phyloP scores from a whole-genome alignment of 2,888 invertebrate genomes.

The Sturmia bella region DNA sequence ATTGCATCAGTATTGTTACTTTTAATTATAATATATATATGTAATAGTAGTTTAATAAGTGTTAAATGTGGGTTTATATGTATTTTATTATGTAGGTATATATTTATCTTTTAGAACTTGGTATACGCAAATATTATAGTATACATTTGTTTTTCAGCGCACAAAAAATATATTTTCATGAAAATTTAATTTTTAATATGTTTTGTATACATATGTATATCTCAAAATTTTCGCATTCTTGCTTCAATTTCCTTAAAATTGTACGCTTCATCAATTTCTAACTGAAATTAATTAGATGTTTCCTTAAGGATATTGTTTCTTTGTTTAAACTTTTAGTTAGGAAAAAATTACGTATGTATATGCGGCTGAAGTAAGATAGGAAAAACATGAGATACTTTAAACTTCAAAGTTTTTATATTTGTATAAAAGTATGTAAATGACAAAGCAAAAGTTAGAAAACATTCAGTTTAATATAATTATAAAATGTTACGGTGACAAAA shows the following conservation, averaged over 20 bases:
- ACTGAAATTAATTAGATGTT: slow-evolving; percentile 2
- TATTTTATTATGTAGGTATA: slow-evolving; percentile 46
- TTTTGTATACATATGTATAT: slow-evolving; percentile 71
- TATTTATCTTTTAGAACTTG: slow-evolving; percentile 69
- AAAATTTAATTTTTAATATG: slow-evolving; percentile 71
- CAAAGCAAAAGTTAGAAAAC: too few species aligned
- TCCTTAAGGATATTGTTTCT: too few species aligned
- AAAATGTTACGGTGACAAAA: neutral
- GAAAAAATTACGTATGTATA: too few species aligned
- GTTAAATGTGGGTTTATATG: slow-evolving; percentile 21
- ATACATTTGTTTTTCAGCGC: slow-evolving; percentile 71
- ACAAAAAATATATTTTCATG: slow-evolving; percentile 47
- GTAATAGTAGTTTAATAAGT: too few species aligned
- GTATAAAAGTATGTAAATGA: too few species aligned
- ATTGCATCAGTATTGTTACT: slow-evolving; percentile 68
- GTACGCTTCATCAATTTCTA: slow-evolving; percentile 1
- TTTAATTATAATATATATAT: slow-evolving; percentile 68
- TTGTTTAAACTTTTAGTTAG: neutral
- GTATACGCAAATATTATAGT: slow-evolving; percentile 66
- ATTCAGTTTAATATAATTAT: too few species aligned
- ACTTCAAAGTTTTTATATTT: too few species aligned
- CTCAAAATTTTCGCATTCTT: slow-evolving; percentile 65
- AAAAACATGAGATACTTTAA: too few species aligned
- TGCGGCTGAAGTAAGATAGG: too few species aligned
- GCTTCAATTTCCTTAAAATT: slow-evolving; percentile 61